Percentiles rank a stretch among this genome's conserved stretches.
phyloP scores from a whole-genome alignment of 92 coral and sea anemone genomes.

The Umimayanthus kanabou region DNA sequence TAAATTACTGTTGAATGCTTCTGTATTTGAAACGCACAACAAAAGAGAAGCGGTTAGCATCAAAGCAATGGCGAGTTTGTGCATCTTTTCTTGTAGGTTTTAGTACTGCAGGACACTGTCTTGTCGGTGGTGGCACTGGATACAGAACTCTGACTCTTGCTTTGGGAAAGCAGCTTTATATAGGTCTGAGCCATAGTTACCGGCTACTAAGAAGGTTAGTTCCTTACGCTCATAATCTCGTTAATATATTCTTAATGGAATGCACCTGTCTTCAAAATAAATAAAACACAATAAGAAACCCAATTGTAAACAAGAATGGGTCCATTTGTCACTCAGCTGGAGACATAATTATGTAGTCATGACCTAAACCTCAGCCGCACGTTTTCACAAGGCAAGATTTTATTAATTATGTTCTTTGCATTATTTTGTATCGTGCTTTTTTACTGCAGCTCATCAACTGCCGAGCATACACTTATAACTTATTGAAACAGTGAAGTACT shows the following conservation, averaged over 20 bases:
- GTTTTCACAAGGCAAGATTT: not conserved
- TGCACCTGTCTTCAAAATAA: not conserved
- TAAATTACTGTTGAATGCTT: not conserved
- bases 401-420: not conserved
- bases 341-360: not conserved
- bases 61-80: not conserved
- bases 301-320: not conserved
- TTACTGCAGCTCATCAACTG: not conserved
- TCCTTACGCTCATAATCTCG: no score
- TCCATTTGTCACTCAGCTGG: conserved; percentile 6
- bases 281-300: not conserved
- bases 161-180: not conserved
- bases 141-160: not conserved
- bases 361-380: not conserved
- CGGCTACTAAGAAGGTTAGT: not conserved
- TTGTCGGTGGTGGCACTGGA: not conserved
- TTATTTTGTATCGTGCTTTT: no score
- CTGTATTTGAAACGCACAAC: not conserved
- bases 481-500: not conserved
- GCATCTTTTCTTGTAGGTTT: not conserved
- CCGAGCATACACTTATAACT: not conserved
- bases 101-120: not conserved
- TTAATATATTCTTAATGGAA: not conserved
- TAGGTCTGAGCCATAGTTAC: not conserved
- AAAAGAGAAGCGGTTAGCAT: not conserved